phyloP scores from a whole-genome alignment of 92 coral and sea anemone genomes.

The Phenganax marumi region DNA sequence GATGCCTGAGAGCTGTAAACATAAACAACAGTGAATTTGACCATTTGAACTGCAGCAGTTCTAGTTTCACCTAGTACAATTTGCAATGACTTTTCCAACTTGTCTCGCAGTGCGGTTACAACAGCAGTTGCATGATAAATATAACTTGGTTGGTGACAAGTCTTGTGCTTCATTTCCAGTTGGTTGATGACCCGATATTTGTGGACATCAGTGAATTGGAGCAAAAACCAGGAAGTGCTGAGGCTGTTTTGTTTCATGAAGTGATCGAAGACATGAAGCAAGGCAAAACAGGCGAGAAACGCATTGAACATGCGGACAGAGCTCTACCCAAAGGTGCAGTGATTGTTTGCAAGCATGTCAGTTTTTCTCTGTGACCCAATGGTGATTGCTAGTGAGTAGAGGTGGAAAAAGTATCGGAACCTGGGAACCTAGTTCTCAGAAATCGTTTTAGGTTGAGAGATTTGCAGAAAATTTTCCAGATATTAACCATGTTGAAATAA shows the following conservation, averaged over 20 bases:
- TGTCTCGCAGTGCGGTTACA: neutral
- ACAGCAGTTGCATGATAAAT: no score
- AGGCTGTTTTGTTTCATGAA: constrained; percentile 64
- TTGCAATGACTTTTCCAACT: neutral
- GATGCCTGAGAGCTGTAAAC: no score
- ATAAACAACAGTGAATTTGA: no score
- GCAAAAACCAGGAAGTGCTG: constrained; percentile 65
- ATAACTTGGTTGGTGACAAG: neutral
- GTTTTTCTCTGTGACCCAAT: no score
- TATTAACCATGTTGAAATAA: no score
- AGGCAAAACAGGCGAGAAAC: constrained; percentile 76
- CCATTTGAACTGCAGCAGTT: no score
- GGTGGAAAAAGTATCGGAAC: no score
- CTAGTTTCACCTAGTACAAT: neutral
- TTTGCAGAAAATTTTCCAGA: no score
- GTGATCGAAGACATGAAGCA: constrained; percentile 80
- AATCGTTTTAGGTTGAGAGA: no score
- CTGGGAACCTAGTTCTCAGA: no score
- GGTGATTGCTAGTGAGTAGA: no score
- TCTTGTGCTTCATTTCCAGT: constrained; percentile 46
- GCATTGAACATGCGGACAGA: constrained; percentile 88
- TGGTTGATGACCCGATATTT: constrained; percentile 97
- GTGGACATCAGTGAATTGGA: constrained; percentile 86
- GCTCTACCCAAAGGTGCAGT: constrained; percentile 77
- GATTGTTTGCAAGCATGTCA: no score